Percentiles rank a stretch among this genome's conserved stretches.
Evolutionary conservation across 2,888 invertebrate genomes (phyloP).

Genomic region (Neocrepidodera transversa): DNA sequence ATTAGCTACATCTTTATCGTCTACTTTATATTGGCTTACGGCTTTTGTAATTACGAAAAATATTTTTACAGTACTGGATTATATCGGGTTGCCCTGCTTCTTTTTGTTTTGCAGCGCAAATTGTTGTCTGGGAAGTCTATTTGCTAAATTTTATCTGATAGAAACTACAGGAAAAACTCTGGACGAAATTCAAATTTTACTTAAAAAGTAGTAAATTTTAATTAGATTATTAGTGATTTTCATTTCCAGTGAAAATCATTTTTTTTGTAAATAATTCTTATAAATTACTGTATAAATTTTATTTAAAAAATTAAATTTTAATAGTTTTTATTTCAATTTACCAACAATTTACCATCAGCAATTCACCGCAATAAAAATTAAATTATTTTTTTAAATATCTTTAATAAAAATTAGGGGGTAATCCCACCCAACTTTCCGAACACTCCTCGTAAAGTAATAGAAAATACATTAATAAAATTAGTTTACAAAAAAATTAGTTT

Average conservation of each 20-base stretch:
- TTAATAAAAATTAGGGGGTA: too few species aligned
- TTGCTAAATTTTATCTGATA: constrained; percentile 39
- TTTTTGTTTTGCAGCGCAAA: constrained; percentile 44
- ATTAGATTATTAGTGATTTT: not conserved
- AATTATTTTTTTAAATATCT: too few species aligned
- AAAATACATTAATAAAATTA: too few species aligned
- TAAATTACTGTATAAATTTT: too few species aligned
- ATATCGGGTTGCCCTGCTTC: constrained; percentile 39
- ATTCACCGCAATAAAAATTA: too few species aligned
- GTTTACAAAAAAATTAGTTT: too few species aligned
- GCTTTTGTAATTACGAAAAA: constrained; percentile 43
- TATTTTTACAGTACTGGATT: constrained; percentile 38
- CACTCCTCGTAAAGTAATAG: too few species aligned
- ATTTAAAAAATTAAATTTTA: too few species aligned
- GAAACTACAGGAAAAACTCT: constrained; percentile 47
- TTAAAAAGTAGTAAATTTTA: not conserved
- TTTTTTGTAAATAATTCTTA: too few species aligned
- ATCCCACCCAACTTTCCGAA: too few species aligned
- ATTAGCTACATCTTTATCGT: constrained; percentile 64
- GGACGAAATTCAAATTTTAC: constrained; percentile 37
- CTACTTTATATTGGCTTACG: constrained; percentile 46
- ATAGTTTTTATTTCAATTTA: too few species aligned
- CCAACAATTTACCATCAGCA: too few species aligned
- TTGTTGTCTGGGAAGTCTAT: constrained; percentile 34
- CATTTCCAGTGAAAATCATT: not conserved